Evolutionary conservation across 2,888 invertebrate species (phyloP).

Genomic region (Stenotaenia linearis): DNA sequence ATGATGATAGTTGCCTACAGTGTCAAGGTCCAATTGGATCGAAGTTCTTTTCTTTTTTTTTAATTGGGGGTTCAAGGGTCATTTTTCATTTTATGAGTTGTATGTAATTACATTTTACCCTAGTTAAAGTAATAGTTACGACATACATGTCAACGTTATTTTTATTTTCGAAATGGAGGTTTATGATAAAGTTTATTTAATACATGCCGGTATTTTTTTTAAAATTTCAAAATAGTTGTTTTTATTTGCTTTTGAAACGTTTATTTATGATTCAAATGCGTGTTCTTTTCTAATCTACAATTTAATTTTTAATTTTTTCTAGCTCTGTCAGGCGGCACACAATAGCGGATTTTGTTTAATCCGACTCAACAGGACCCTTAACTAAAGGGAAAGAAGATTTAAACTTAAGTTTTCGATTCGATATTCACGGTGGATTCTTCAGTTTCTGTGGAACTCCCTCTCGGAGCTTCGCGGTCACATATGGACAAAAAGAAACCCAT

Average conservation of each 20-base stretch:
- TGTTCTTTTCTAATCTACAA: too few relatives aligned
- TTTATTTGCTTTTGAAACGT: too few relatives aligned
- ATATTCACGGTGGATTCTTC: constrained; percentile 32
- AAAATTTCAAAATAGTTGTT: too few relatives aligned
- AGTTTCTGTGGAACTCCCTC: constrained; percentile 39
- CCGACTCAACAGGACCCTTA: background rate
- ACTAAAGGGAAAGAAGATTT: background rate
- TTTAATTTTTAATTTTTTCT: constrained; percentile 1
- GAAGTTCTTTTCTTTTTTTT: background rate
- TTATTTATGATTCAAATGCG: too few relatives aligned
- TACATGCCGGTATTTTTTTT: background rate
- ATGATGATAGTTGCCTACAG: background rate
- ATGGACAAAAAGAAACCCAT: constrained; percentile 46
- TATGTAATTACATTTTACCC: background rate
- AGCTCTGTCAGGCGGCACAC: background rate
- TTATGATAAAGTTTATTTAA: too few relatives aligned
- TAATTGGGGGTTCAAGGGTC: background rate
- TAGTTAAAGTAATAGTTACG: too few relatives aligned
- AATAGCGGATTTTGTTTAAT: constrained; percentile 1
- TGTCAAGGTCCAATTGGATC: constrained; percentile 1
- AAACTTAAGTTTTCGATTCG: background rate
- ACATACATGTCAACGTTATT: too few relatives aligned
- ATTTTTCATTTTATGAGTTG: background rate
- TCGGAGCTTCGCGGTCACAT: constrained; percentile 37
- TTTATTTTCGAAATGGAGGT: too few relatives aligned